Evolutionary conservation across 2,113 vertebrate species (phyloP), one percentile per base, ranked within the genome.

Genomic region (Gymnobelideus leadbeateri): DNA sequence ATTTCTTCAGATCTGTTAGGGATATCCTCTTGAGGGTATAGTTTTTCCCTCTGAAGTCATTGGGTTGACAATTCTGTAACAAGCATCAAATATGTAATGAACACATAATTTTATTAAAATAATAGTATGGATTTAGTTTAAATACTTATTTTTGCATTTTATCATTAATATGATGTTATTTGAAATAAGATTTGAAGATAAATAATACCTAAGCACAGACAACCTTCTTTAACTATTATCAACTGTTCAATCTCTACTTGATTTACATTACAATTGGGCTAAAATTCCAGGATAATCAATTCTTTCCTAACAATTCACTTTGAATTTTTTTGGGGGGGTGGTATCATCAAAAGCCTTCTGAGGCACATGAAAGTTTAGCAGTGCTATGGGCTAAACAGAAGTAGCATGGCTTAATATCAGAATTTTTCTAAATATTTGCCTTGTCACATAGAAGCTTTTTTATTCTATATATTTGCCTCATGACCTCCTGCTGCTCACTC

Each of bases 121-220:
- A 61, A 31, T 61, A 61, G 26, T 2, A 16, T 31, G 46, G 6
- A 53, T 93, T 23, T 31, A 84, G 84, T 61, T 61, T 92, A 51
- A 91, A 54, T 37, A 91, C 52, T 43, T 37, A 3, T 77, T 68
- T 92, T 50, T 61, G 0, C 28, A 51, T 37, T 12, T 51, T 31
- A 19, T 89, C 31, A 19, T 77, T 89, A 61, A 94, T 89, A 91
- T 89, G 61, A 11, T 51, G 49, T 57, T 28, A 43, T 93, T 77
- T 46, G 95, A 95, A 94, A 51, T n/a, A 25, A 77, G 49, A 89
- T 61, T 23, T 91, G 92, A 91, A 95, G 47, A 57, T 91, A 19
- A 43, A 84, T 43, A 43, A 77, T 89, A 8, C n/a, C 8, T 50
- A 52, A 89, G 68, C 61, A 51, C 14, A 3, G 77, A 25, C 52